Conservation (phyloP, 2,797 vertebrate genomes). For the Coracias cyanogaster region DNA sequence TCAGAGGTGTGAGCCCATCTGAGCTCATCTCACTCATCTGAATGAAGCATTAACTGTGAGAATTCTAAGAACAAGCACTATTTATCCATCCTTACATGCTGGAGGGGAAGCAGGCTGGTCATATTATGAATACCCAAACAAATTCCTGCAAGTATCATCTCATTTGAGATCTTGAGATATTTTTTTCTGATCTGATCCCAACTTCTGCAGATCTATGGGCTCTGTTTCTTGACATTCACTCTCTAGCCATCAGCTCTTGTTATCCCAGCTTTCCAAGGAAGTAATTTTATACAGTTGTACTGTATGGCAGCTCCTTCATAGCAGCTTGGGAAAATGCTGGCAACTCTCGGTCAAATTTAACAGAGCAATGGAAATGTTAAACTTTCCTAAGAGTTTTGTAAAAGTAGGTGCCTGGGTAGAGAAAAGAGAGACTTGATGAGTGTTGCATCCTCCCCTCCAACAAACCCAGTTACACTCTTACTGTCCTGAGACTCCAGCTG, state of each 20-base stretch:
- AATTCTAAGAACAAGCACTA: background rate
- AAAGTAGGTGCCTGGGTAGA: background rate
- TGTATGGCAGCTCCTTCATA: background rate
- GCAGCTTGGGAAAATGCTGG: constrained; percentile 8
- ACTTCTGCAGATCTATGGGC: background rate
- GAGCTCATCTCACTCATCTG: background rate
- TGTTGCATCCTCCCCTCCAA: background rate
- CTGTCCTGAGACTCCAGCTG: background rate
- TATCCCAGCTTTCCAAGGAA: constrained; percentile 16
- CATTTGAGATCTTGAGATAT: background rate
- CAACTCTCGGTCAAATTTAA: background rate
- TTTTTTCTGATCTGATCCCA: constrained; percentile 12
- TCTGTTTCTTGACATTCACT: background rate
- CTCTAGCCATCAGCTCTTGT: background rate
- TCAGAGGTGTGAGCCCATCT: background rate
- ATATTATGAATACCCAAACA: background rate
- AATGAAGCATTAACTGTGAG: background rate
- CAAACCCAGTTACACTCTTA: background rate
- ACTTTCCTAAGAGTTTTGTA: background rate
- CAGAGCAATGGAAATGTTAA: background rate
- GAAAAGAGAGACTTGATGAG: background rate
- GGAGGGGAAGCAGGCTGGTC: background rate
- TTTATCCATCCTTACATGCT: background rate
- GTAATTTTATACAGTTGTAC: background rate
- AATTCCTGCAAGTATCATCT: background rate